Evolutionary conservation across 2,797 vertebrate species (phyloP).

Genomic region (Sarcophilus harrisii): DNA sequence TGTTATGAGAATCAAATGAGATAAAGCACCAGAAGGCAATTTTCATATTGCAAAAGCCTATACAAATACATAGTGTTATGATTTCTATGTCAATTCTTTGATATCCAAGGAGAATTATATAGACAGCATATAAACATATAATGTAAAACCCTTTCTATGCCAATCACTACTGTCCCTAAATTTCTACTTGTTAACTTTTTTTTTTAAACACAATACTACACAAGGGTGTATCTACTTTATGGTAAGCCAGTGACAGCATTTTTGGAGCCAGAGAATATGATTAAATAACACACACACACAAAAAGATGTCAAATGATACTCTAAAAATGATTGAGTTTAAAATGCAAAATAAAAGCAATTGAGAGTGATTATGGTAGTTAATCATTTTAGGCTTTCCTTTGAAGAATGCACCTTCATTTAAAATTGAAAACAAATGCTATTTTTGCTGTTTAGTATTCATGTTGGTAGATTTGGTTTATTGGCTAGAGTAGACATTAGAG

Average conservation of each 20-base stretch:
- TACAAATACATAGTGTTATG: neutral
- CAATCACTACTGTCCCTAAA: constrained; percentile 1
- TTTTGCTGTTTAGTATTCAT: constrained; percentile 78
- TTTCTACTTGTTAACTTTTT: constrained; percentile 50
- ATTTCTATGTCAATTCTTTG: neutral
- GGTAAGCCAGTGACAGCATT: constrained; percentile 60
- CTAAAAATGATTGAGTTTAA: constrained; percentile 78
- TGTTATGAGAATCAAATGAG: constrained; percentile 1
- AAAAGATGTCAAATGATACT: constrained; percentile 78
- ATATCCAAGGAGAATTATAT: constrained; percentile 4
- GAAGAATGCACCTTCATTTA: constrained; percentile 82
- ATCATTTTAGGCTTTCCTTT: constrained; percentile 80
- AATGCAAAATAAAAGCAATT: constrained; percentile 82
- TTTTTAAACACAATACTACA: constrained; percentile 52
- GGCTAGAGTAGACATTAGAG: constrained; percentile 69
- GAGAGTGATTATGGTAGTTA: constrained; percentile 78
- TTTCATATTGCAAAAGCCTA: neutral
- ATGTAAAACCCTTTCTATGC: neutral
- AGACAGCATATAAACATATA: constrained; percentile 33
- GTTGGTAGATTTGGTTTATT: constrained; percentile 69
- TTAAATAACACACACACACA: constrained; percentile 68
- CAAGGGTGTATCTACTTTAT: constrained; percentile 57
- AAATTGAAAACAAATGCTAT: constrained; percentile 78
- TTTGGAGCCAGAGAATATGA: constrained; percentile 68
- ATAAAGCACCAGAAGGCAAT: neutral